phyloP scores from a whole-genome alignment of 2,888 invertebrate genomes.

The Dicranocentrus wangi region DNA sequence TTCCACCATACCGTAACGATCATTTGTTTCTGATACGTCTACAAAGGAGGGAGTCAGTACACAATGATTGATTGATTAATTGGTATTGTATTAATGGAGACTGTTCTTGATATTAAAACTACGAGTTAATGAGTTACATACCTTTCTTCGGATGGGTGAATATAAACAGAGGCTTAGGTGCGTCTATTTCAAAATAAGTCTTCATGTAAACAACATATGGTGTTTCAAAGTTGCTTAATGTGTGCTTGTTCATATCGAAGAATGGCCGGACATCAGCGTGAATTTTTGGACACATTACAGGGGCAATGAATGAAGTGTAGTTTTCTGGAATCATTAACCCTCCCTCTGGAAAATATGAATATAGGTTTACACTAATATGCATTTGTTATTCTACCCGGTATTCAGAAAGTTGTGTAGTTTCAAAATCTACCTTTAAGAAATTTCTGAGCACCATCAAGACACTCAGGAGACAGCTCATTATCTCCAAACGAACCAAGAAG shows the following conservation, averaged over 20 bases:
- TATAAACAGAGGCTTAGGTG: conserved; percentile 85
- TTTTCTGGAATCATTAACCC: conserved; percentile 93
- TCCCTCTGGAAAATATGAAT: conserved; percentile 77
- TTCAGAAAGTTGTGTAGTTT: no score
- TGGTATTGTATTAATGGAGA: no score
- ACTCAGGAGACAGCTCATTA: conserved; percentile 98
- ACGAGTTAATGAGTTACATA: no score
- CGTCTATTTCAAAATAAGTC: conserved; percentile 86
- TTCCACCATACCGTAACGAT: conserved; percentile 80
- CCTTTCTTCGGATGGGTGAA: conserved; percentile 92
- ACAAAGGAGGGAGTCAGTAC: no score
- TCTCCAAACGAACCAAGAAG: conserved; percentile 98
- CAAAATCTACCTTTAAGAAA: conserved; percentile 87
- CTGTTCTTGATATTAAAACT: no score
- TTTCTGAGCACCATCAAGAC: conserved; percentile 93
- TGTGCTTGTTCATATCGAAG: conserved; percentile 77
- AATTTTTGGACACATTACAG: conserved; percentile 92
- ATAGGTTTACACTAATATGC: no score
- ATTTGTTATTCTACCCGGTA: no score
- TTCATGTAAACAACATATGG: conserved; percentile 94
- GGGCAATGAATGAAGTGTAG: conserved; percentile 93
- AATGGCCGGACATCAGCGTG: conserved; percentile 82
- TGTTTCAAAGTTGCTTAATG: conserved; percentile 82
- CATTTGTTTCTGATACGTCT: conserved; percentile 61
- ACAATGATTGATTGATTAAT: no score